Evolutionary conservation across 1,140 invertebrate species (phyloP), one percentile per base, ranked within the genome.

Genomic region (Trichogramma pretiosum): DNA sequence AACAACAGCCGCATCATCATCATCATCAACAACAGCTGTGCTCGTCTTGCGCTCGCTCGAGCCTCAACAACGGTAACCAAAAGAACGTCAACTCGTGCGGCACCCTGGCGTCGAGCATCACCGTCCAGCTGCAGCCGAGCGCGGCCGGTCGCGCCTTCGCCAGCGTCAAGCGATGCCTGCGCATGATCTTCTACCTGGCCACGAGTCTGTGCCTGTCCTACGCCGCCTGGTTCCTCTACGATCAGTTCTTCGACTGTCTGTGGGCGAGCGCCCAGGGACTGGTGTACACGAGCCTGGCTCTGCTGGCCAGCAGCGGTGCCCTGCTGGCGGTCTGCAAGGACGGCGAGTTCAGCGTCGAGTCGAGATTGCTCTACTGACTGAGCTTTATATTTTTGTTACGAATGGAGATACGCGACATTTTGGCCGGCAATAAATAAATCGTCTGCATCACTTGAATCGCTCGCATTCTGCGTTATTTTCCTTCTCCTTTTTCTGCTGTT

Each of bases 261-360:
- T 46, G 49, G 49, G 19, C 1, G 3, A 17, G 32, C 3, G 14
- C 13, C 1, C 30, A 36, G 13, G 23, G 19, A 18, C 5, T 46
- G 23, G 17, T 37, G 3, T 41, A 32, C 7, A 34, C 16, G 13
- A 22, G 37, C 3, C 0, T 46, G 2, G 22, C 22, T 0, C 17
- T 50, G 0, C 2, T 46, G 17, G 19, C 3, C 10, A 17, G 19
- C 23, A 18, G 37, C 7, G 10, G 3, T 3, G 28, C 36, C 2
- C 23, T 51, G 0, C 19, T 51, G 3, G 3, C 2, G 3, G 2
- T 46, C 8, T 51, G 49, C 22, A 41, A 14, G 17, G 11, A 26
- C 10, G 48, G 22, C 16, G 49, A 51, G n/a, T 42, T 51, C 8
- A 40, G 17, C n/a, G 14, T 51, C 30, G n/a, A 14, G 14, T 11